Evolutionary conservation across 2,888 invertebrate species (phyloP).

Genomic region (Ophonus ardosiacus): DNA sequence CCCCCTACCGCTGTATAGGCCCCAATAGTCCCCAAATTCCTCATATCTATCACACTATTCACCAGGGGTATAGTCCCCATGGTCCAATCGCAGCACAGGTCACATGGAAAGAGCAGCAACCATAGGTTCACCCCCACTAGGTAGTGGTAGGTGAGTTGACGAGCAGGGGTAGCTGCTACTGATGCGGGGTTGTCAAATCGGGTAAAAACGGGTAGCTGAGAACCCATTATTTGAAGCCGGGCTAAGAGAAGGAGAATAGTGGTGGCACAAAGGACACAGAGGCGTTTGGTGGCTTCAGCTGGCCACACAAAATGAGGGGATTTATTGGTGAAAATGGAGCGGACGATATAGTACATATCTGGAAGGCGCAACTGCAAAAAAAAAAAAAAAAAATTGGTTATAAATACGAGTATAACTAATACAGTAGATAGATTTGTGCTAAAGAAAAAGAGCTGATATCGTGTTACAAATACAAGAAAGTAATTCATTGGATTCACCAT

Average conservation of each 20-base stretch:
- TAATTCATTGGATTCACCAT: no score
- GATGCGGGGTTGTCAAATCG: conserved; percentile 98
- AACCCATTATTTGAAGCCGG: conserved; percentile 96
- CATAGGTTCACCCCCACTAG: conserved; percentile 93
- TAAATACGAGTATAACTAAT: not conserved
- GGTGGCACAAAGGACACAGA: conserved; percentile 87
- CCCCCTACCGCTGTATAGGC: conserved; percentile 82
- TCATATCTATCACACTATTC: conserved; percentile 85
- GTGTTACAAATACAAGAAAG: no score
- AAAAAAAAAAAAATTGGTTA: conserved; percentile 1
- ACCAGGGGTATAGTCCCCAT: conserved; percentile 97
- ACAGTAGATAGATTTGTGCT: no score
- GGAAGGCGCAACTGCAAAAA: conserved; percentile 76
- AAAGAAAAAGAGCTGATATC: no score
- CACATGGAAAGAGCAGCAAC: conserved; percentile 92
- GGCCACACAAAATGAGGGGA: conserved; percentile 79
- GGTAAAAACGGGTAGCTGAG: conserved; percentile 96
- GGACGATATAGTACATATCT: conserved; percentile 76
- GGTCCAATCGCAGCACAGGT: conserved; percentile 98
- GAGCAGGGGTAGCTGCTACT: conserved; percentile 87
- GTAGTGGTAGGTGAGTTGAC: conserved; percentile 96
- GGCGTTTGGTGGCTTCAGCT: conserved; percentile 85
- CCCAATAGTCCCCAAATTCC: conserved; percentile 88
- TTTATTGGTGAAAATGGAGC: conserved; percentile 77
- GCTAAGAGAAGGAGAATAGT: conserved; percentile 89